A percentile compares a stretch with the other conserved stretches of the same genome.
phyloP scores from a whole-genome alignment of 2,113 vertebrate species.

The Ammodramus savannarum region DNA sequence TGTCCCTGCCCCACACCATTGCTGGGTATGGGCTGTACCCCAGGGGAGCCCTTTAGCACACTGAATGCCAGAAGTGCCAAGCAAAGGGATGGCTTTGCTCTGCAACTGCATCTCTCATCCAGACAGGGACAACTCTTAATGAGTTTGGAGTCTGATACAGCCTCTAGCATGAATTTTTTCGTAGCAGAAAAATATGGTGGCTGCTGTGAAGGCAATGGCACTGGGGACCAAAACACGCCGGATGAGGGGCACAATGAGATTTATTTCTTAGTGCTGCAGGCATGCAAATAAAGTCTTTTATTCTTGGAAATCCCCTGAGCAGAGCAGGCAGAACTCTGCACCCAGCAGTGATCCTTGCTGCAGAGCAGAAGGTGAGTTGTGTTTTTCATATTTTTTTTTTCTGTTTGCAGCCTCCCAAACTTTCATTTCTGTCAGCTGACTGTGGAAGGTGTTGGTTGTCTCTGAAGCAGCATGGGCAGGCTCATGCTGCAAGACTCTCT shows the following conservation, averaged over 20 bases:
- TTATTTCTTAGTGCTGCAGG: neutral
- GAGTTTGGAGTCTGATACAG: neutral
- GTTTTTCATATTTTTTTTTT: neutral
- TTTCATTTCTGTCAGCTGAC: slow-evolving; percentile 21
- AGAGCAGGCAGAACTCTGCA: neutral
- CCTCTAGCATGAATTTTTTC: neutral
- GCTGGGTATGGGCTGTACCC: neutral
- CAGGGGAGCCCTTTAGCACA: neutral
- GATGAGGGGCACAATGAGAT: neutral
- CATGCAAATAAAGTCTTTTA: neutral
- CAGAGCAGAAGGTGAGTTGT: neutral
- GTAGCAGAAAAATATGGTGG: neutral
- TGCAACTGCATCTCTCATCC: neutral
- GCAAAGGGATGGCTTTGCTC: neutral
- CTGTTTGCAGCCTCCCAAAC: neutral
- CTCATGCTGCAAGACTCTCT: neutral
- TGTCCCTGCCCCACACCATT: fast-evolving
- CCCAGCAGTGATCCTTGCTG: neutral
- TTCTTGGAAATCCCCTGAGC: neutral
- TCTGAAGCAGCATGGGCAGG: slow-evolving; percentile 5
- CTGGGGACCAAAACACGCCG: neutral
- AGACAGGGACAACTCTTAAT: neutral
- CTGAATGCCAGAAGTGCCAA: fast-evolving
- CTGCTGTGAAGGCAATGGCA: neutral
- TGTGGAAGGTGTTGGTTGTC: slow-evolving; percentile 18